A percentile compares a stretch with the other conserved stretches of the same genome.
These are phyloP conservation scores for Oceanites oceanicus DNA, from an alignment of 2,113 vertebrate species.

Conservation along the genomic window DNA sequence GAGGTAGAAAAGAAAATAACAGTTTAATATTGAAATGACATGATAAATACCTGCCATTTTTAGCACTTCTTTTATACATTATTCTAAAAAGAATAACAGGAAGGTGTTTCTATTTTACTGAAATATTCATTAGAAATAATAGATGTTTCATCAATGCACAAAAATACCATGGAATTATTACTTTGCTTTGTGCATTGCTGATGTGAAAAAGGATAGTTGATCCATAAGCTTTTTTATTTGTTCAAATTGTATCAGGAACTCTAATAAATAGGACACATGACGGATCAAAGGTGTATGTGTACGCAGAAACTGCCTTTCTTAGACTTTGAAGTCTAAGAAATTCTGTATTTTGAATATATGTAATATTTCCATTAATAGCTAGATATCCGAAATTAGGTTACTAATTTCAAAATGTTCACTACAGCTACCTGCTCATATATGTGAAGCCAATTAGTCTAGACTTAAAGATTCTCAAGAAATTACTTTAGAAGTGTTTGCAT, in stretches of 20 bases:
- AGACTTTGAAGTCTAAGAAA: not conserved
- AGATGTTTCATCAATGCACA: not conserved
- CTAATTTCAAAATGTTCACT: not conserved
- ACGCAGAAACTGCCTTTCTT: not conserved
- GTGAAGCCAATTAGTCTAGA: not conserved
- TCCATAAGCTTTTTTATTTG: not conserved
- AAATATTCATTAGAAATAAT: not conserved
- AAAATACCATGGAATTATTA: not conserved
- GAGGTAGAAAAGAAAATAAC: not conserved
- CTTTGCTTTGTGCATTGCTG: not conserved
- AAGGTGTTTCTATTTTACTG: not conserved
- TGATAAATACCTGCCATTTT: not conserved
- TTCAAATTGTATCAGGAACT: not conserved
- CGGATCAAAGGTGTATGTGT: not conserved
- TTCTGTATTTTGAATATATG: not conserved
- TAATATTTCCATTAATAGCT: not conserved
- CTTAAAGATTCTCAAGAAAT: not conserved
- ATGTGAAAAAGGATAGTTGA: not conserved
- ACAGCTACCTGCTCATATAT: not conserved
- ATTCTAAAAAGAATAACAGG: not conserved
- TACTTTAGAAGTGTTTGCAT: not conserved
- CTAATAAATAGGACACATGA: not conserved
- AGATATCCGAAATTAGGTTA: not conserved
- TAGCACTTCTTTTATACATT: not conserved
- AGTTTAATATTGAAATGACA: not conserved